phyloP scores from a whole-genome alignment of 2,797 vertebrate species.

The Spinus olivaceus region DNA sequence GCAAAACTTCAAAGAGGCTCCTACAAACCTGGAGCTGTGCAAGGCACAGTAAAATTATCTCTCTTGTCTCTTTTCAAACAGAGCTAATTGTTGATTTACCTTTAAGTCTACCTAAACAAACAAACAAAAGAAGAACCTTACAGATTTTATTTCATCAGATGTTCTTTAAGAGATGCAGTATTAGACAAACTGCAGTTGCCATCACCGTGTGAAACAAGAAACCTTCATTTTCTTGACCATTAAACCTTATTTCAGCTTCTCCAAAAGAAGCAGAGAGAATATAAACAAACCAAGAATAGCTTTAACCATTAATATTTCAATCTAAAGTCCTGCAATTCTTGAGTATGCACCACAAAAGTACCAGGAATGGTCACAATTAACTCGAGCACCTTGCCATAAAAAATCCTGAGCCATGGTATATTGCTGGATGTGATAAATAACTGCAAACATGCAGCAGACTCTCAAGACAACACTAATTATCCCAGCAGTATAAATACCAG shows the following conservation, averaged over 20 bases:
- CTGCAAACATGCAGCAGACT: neutral
- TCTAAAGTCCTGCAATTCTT: neutral
- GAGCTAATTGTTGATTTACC: constrained; percentile 35
- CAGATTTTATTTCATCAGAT: neutral
- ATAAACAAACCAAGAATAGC: neutral
- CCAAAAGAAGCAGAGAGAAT: neutral
- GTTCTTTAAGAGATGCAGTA: neutral
- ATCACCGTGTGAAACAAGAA: neutral
- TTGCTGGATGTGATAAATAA: neutral
- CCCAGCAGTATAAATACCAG: neutral
- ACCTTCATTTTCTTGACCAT: neutral
- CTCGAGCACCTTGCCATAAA: neutral
- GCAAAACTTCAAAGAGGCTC: constrained; percentile 47
- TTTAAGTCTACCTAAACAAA: constrained; percentile 17
- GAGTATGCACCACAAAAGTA: neutral
- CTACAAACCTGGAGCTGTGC: constrained; percentile 6
- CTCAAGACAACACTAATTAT: neutral
- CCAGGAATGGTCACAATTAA: neutral
- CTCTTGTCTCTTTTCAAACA: constrained; percentile 39
- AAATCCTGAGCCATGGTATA: neutral
- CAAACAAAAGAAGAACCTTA: neutral
- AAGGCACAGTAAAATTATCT: constrained; percentile 38
- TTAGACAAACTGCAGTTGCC: neutral
- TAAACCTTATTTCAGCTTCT: neutral
- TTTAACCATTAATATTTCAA: neutral